Base-by-base conservation (phyloP, 1,140 invertebrate species). In the Rhyacophila brunnea region DNA sequence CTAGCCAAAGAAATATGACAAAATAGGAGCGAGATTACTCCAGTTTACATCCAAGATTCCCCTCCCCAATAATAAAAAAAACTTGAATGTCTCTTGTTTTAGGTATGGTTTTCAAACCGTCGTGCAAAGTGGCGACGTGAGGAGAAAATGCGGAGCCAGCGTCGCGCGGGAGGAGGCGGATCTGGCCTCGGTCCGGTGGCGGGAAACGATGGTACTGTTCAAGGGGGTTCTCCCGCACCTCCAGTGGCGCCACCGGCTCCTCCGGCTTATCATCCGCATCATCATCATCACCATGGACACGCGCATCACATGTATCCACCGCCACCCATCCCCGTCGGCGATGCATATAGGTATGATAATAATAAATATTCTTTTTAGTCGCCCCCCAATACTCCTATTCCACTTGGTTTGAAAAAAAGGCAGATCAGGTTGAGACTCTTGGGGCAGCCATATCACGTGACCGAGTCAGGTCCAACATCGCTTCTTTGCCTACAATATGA, bases 31-130 rank as follows among this genome's bases (percentile, higher is more conserved):
- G n/a, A n/a, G n/a, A n/a, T n/a, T n/a, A n/a, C n/a, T n/a, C n/a
- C n/a, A n/a, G n/a, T n/a, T n/a, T n/a, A n/a, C n/a, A n/a, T n/a
- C n/a, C n/a, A n/a, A n/a, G n/a, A n/a, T n/a, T n/a, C n/a, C n/a
- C n/a, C n/a, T n/a, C n/a, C n/a, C n/a, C n/a, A n/a, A n/a, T n/a
- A n/a, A n/a, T n/a, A n/a, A n/a, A n/a, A n/a, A n/a, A n/a, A n/a
- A n/a, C n/a, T n/a, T n/a, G n/a, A n/a, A n/a, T n/a, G n/a, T 9
- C 23, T 28, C 9, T 28, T 9, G 1, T 60, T 67, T 57, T 71
- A 96, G 92, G 93, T 96, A 23, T 99, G 96, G 96, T 99, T 98
- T 80, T 96, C 93, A 42, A 99, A 99, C 79, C 86, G 96, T 48
- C 85, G 97, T 45, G 97, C 96, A 60, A 99, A 99, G 82, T 99